These are phyloP conservation scores for Luscinia megarhynchos DNA, from an alignment of 2,797 vertebrate species.

Conservation along the genomic window DNA sequence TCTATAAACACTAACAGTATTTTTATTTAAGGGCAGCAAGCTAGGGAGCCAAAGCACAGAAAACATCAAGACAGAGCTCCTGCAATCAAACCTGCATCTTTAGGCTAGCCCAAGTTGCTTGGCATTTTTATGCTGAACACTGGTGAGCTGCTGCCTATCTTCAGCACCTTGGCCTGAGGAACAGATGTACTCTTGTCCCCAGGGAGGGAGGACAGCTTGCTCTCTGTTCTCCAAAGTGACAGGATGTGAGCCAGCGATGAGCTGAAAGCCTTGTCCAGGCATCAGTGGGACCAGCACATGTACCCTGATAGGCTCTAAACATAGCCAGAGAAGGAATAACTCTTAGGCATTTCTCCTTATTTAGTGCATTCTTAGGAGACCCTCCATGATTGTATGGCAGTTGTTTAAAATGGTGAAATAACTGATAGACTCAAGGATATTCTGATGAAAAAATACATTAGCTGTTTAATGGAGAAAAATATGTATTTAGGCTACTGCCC, in stretches of 20 bases:
- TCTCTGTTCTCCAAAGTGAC: constrained; percentile 14
- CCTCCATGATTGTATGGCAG: not conserved
- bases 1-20: not conserved
- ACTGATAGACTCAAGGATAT: not conserved
- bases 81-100: not conserved
- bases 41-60: not conserved
- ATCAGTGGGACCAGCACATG: not conserved
- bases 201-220: constrained; percentile 8
- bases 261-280: not conserved
- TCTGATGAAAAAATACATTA: not conserved
- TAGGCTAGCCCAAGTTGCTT: not conserved
- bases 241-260: not conserved
- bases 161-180: constrained; percentile 18
- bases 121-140: not conserved
- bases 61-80: not conserved
- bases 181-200: constrained; percentile 24
- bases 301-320: not conserved
- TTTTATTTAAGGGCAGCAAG: constrained; percentile 25
- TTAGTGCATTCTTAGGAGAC: not conserved
- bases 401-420: not conserved
- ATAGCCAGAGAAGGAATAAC: not conserved
- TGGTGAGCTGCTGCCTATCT: not conserved
- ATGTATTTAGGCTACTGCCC: not conserved
- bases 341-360: not conserved
- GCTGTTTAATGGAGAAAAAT: not conserved